phyloP scores from a whole-genome alignment of 2,113 vertebrate genomes.

The Collichthys lucidus region DNA sequence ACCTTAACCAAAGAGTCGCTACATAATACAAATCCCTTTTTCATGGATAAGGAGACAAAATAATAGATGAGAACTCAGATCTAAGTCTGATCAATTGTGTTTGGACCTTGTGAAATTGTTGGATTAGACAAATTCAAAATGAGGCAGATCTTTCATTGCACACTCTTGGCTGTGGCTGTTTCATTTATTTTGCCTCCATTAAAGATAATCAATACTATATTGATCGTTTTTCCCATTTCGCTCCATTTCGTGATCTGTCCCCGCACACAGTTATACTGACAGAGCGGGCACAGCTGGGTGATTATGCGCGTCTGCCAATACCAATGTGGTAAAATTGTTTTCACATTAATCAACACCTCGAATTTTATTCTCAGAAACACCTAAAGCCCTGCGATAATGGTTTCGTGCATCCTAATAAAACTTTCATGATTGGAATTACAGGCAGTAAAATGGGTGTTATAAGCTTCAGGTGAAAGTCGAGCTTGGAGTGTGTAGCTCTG shows the following conservation, averaged over 20 bases:
- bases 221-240: conserved; percentile 47
- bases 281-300: conserved; percentile 2
- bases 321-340: conserved; percentile 22
- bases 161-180: conserved; percentile 23
- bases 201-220: conserved; percentile 67
- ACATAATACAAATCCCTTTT: not conserved
- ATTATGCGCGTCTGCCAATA: conserved; percentile 7
- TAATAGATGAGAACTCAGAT: conserved; percentile 1
- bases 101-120: conserved; percentile 4
- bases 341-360: conserved; percentile 26
- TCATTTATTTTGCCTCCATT: conserved; percentile 55
- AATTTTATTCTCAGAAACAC: conserved; percentile 27
- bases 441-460: not conserved
- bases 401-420: not conserved
- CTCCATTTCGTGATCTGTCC: conserved; percentile 22
- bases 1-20: not conserved
- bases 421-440: conserved; percentile 23
- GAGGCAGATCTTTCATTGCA: conserved; percentile 9
- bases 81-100: no score
- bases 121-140: conserved; percentile 3
- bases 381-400: not conserved
- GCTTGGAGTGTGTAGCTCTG: not conserved
- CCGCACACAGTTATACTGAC: not conserved
- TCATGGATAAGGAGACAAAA: not conserved
- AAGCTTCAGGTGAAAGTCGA: not conserved